Evolutionary conservation across 2,888 invertebrate species (phyloP).

Genomic region (Torymus aiolomorphi): DNA sequence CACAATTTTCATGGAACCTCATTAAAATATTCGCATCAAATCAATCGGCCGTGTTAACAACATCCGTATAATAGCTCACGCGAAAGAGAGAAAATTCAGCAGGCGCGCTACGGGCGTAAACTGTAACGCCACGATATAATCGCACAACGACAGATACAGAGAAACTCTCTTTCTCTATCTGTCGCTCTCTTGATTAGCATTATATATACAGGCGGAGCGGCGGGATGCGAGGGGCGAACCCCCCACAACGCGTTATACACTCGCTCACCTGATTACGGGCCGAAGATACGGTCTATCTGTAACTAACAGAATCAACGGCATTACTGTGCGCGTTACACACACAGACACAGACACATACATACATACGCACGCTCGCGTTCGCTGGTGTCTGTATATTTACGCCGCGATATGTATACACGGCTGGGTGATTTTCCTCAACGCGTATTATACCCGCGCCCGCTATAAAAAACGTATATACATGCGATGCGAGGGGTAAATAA

Average conservation of each 20-base stretch:
- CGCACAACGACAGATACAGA: too few species aligned
- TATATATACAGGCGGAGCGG: not conserved
- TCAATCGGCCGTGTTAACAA: too few species aligned
- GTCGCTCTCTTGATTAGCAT: not conserved
- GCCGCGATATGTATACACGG: not conserved
- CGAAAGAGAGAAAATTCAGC: too few species aligned
- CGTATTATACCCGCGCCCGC: not conserved
- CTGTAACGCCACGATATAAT: too few species aligned
- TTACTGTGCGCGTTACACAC: not conserved
- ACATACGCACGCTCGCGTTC: not conserved
- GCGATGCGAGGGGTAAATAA: slow-evolving; percentile 7
- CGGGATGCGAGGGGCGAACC: not conserved
- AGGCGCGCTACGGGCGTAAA: too few species aligned
- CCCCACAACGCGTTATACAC: slow-evolving; percentile 27
- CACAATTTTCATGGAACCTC: too few species aligned
- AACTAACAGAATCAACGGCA: not conserved
- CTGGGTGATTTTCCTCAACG: slow-evolving; percentile 35
- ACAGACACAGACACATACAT: not conserved
- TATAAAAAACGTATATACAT: not conserved
- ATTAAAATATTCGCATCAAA: too few species aligned
- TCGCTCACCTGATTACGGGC: slow-evolving; percentile 22
- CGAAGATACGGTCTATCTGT: slow-evolving; percentile 27
- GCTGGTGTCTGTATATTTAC: too few species aligned
- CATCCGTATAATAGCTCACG: too few species aligned
- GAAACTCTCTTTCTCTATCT: not conserved